Base-by-base conservation (phyloP, 2,113 vertebrate genomes). In the Amia ocellicauda region DNA sequence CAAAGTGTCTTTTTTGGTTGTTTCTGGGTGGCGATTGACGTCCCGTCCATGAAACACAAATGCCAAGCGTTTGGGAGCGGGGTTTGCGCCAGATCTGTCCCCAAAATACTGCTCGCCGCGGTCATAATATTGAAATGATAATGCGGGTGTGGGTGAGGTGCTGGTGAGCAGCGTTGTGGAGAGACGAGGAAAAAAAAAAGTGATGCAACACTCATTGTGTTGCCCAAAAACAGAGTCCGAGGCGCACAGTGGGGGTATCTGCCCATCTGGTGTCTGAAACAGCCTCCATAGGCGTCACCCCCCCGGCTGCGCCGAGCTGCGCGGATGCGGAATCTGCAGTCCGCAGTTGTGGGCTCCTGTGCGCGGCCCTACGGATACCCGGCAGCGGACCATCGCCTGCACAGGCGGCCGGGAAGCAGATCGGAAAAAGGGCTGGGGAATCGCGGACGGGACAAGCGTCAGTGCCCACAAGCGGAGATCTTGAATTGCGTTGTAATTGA, bases 221-320 rank as follows among this genome's bases (percentile, higher is more conserved):
- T 20, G 43, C 62, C 62, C 63, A 68, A 63, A 47, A 51, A 53
- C 72, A 26, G 56, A 43, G 42, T 63, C 45, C 47, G 58, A 8
- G 52, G 9, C 23, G 43, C 59, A 63, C 67, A 80, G 69, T 72
- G 75, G 1, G 19, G 66, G 69, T 75, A 67, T 78, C 69, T 80
- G 74, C 80, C 89, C 90, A 90, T 93, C 90, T 93, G 88, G 82
- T 90, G 79, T 87, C 86, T 86, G 85, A 88, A 90, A 85, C 85
- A 81, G 79, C 83, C 88, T 85, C 84, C 88, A 87, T 85, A 87
- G 85, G 84, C 79, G 73, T 86, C 79, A 85, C 85, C 82, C 75
- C 57, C 75, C 84, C 90, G 90, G 85, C 84, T 83, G 88, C 70
- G 31, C 31, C 76, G 85, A 84, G 74, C 80, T 83, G 79, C 69